Evolutionary conservation across 2,113 vertebrate genomes (phyloP), one percentile per base, ranked within the genome.

Genomic region (Hystrix brachyura): DNA sequence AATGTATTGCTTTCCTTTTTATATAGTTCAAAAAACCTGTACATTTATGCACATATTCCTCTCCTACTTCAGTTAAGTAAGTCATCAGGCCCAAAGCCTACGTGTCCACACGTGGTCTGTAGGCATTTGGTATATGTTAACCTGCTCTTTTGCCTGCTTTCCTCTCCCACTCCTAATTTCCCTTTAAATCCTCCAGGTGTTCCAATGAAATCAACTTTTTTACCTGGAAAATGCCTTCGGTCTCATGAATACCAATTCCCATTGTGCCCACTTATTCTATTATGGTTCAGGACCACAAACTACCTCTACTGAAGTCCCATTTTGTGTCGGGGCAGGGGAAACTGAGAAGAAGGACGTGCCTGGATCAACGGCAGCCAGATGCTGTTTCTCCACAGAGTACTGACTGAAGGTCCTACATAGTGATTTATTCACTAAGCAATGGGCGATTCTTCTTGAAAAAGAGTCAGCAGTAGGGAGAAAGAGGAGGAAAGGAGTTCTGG

Each of bases 141-240:
- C 53, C 46, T 76, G 8, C 59, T 89, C 65, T 17, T 6, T 92
- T 92, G 18, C 78, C 59, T 79, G 17, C 43, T 82, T 83, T 69
- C n/a, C 57, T 23, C 8, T 10, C 11, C 13, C 2, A 60, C 32
- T 46, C 34, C 59, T n/a, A 67, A 0, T 89, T 85, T 92, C 64
- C 65, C 84, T 6, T 48, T 72, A 38, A 48, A 21, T 67, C 55
- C 32, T 89, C 55, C 17, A 86, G 7, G 62, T 69, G 43, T 55
- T 74, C 80, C 71, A 65, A 19, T 21, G 59, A 94, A 76, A 53
- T 69, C 74, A 96, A 71, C 23, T 43, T 88, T 88, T 94, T 82
- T 82, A 25, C 12, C 0, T 76, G n/a, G 17, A 51, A 48, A 87
- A 78, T 87, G n/a, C 18, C 76, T n/a, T 13, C 25, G 13, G 15